A percentile compares a stretch with the other conserved stretches of the same genome.
These are phyloP conservation scores for Polypedilum vanderplanki DNA, from an alignment of 1,140 invertebrate species.

Conservation along the genomic window DNA sequence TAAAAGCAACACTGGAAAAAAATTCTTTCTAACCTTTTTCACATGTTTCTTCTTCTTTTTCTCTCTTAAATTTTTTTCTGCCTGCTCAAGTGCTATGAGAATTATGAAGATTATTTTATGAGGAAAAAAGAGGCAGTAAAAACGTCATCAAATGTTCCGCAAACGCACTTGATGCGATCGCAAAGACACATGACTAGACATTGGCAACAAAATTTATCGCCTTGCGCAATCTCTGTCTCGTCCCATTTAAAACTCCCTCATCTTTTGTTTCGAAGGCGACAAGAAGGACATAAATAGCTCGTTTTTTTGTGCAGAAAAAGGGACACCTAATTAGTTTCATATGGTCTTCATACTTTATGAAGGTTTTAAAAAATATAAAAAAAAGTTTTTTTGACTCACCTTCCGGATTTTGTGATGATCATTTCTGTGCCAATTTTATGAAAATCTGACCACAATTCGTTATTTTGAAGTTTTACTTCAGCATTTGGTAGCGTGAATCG, in stretches of 20 bases:
- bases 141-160: constrained; percentile 16
- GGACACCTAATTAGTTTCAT: constrained; percentile 16
- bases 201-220: constrained; percentile 2
- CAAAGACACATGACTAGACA: constrained; percentile 17
- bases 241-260: not conserved
- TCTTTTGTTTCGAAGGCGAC: not conserved
- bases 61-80: not conserved
- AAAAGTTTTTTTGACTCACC: constrained; percentile 63
- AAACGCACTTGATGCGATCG: constrained; percentile 13
- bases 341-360: not conserved
- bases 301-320: not conserved
- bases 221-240: constrained; percentile 8
- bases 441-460: constrained; percentile 94
- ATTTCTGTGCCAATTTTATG: constrained; percentile 95
- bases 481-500: constrained; percentile 40
- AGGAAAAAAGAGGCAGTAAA: not conserved
- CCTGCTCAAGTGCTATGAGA: not conserved
- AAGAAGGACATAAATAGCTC: constrained; percentile 9
- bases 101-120: constrained; percentile 10
- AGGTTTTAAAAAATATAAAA: not conserved
- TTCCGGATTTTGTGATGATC: constrained; percentile 98
- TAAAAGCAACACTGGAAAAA: not conserved
- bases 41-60: not conserved
- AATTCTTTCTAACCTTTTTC: constrained; percentile 14
- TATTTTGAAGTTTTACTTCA: constrained; percentile 68